Evolutionary conservation across 2,797 vertebrate genomes (phyloP), one percentile per base, ranked within the genome.

Genomic region (Oreochromis mossambicus): DNA sequence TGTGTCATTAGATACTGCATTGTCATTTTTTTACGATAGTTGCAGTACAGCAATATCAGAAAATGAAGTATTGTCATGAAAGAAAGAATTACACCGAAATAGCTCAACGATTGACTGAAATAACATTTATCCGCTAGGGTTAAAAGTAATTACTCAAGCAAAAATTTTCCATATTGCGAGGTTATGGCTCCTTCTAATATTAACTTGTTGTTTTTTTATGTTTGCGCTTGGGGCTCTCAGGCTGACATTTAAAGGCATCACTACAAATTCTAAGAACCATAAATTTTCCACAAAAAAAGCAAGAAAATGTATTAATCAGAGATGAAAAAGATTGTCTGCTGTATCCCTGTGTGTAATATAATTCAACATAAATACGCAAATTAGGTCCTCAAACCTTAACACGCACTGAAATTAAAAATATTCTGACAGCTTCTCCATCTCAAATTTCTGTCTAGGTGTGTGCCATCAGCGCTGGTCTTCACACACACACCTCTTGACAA

Each of bases 401-500:
- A 32, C 21, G 34, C n/a, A 21, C 11, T 80, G 77, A 83, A 92
- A 89, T 84, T 80, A 77, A 13, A 81, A 83, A 78, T 50, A 75
- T 68, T 83, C 81, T 76, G 61, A 78, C 63, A 52, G 56, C 78
- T 80, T 56, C 68, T 85, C 78, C 51, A 77, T 83, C 70, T 86
- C 61, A 77, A 77, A 75, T 78, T 82, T 78, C 32, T 12, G 66
- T 73, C 81, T 78, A 63, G 85, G 58, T 88, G 87, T 55, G 52
- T 78, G 82, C 32, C 52, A 79, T 85, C 77, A 88, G 83, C 68
- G 34, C 24, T 68, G 43, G 77, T 82, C 78, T 83, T 61, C 79
- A 80, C 52, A 84, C 32, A 83, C 77, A 63, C 83, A 79, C 79
- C 84, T 90, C 92, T 92, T 91, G 90, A 94, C 89, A 94, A 94